Evolutionary conservation across 2,888 invertebrate genomes (phyloP), one percentile per base, ranked within the genome.

Genomic region (Glyphotaelius pellucidus): DNA sequence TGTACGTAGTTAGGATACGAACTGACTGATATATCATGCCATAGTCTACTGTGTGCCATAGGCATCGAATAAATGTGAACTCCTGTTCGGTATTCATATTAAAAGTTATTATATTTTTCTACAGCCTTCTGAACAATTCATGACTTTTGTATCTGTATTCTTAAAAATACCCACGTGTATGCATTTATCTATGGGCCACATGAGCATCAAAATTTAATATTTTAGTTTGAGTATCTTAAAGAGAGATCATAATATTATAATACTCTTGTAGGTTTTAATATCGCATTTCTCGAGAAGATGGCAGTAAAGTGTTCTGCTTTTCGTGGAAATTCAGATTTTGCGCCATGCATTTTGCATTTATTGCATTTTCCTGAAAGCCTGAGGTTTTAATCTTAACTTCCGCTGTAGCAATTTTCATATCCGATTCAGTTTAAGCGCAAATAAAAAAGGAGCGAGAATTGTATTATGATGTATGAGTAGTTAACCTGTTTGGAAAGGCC

Each of bases 361-460:
- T 83, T 83, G 83, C 83, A 83, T 83, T 83, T 83, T 83, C 35
- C 83, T 35, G 83, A 83, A 35, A 35, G 83, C 83, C 83, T 83
- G 25, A 32, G 83, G 83, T 83, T 83, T 83, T 83, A 83, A 83
- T 32, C 35, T 83, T 32, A 83, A 35, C 35, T 38, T 12, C 83
- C 83, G 83, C 32, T 25, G 19, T 35, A 38, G 35, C 32, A 31
- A 83, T 35, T 25, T 35, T 35, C 11, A 83, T 32, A 83, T 35
- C 32, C 83, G 32, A 32, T 83, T 83, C 83, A 83, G 67, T 67
- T 67, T n/a, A 67, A 67, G 0, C 0, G n/a, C 7, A 67, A 4
- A 67, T 67, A 25, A 67, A 67, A 67, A 67, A 19, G 67, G 19
- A 4, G 67, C 15, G 15, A 47, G 47, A 47, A 15, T 47, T 47